Base-by-base conservation (phyloP, 2,113 vertebrate genomes). In the Hylia prasina region DNA sequence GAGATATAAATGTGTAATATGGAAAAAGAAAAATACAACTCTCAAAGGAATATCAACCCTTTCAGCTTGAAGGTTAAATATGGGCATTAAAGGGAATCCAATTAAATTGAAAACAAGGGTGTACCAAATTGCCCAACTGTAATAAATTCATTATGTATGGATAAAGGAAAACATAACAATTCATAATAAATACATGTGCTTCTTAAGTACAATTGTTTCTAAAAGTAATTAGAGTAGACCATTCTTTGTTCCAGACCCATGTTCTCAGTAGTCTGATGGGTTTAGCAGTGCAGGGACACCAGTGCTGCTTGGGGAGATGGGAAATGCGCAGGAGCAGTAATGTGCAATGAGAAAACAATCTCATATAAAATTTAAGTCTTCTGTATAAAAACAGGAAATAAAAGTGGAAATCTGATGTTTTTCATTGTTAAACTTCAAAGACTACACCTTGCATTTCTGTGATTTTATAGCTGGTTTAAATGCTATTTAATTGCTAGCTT, bases 361-460 rank as follows among this genome's bases (percentile, higher is more conserved):
- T 94, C 73, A 64, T 81, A 86, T 91, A 96, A 95, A 91, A 94
- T 69, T 60, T 90, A 96, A 78, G 22, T 9, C 39, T 44, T 24
- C 70, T 76, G 33, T 56, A 42, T 86, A 89, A 91, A 95, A 57
- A 2, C 18, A 82, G 80, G 75, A 93, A 93, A 93, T 66, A 65
- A 86, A 95, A 77, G 56, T 11, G 82, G 19, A 79, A 89, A 94
- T 86, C 0, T 1, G 75, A 76, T 64, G 44, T 40, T 76, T 61
- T 68, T 76, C 63, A 42, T 20, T 27, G 28, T 87, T 86, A 48
- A 44, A 86, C 64, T 96, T 96, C 57, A 76, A 94, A 84, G 15
- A 47, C 35, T 87, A 16, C 33, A 75, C 63, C 56, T 97, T n/a
- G 64, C 8, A 13, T 70, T 85, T 40, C 45, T 66, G 23, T 84